Evolutionary conservation across 1,140 invertebrate genomes (phyloP), one percentile per base, ranked within the genome.

Genomic region (Thaumetopoea pityocampa): DNA sequence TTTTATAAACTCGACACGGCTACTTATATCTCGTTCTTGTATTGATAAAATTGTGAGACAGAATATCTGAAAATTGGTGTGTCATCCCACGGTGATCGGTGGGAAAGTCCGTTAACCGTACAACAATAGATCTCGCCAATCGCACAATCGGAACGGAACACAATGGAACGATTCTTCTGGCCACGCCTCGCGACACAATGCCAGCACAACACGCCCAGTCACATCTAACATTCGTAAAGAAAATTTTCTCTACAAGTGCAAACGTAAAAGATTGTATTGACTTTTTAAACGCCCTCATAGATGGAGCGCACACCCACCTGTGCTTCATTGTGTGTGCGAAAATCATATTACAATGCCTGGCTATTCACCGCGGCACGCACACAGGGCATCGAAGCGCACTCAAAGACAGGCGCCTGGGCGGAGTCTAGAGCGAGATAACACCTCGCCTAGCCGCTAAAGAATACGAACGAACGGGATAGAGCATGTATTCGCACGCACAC

Each of bases 281-380:
- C 76, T 83, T 83, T 83, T 80, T 77, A 79, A 79, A 83, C 79
- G 79, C 76, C 79, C 73, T 72, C 67, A 63, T 73, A 68, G 70
- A 78, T 63, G 42, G 34, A 35, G 45, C 60, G 56, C 60, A 79
- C 79, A 66, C 78, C 79, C 76, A 79, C 74, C 74, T 76, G 70
- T 46, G 51, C 34, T 33, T 51, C 60, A 68, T 81, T 79, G 71
- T 74, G 51, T 78, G 73, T 78, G 73, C 63, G 66, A 61, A 61
- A 57, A 60, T 42, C 38, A 50, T 60, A 62, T 66, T 58, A 73
- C 76, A 73, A 76, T 73, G 61, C 67, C 49, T 46, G 56, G 51
- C 62, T 63, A 51, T 62, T 61, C 51, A 57, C 45, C 63, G 44
- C 37, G 24, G 42, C 57, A 68, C 71, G 51, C 67, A 71, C 78